A percentile compares a stretch with the other conserved stretches of the same genome.
Conservation (phyloP, 2,888 invertebrate genomes). For the Peribatodes rhomboidaria region DNA sequence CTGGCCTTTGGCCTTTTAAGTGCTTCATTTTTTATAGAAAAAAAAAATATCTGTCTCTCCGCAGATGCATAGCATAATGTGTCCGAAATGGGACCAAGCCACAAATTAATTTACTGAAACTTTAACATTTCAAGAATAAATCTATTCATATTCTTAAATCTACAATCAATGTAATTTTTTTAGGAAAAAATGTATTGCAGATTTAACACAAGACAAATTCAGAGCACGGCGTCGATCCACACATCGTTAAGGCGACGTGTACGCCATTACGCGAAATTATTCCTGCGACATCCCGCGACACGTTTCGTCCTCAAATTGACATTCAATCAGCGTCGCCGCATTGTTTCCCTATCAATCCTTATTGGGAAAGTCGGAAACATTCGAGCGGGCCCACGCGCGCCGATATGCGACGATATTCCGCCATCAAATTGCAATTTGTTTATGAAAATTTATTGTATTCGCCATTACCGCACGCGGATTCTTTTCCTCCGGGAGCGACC, state of each 20-base stretch:
- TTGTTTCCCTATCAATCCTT: conserved; percentile 86
- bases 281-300: conserved; percentile 63
- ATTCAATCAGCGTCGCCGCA: conserved; percentile 85
- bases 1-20: conserved; percentile 48
- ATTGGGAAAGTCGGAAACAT: conserved; percentile 64
- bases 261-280: conserved; percentile 76
- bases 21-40: not conserved
- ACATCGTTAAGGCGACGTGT: conserved; percentile 79
- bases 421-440: conserved; percentile 87
- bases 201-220: conserved; percentile 37
- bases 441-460: conserved; percentile 87
- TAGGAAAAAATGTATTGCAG: conserved; percentile 32
- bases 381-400: conserved; percentile 73
- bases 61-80: too few species aligned
- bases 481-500: conserved; percentile 84
- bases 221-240: conserved; percentile 56
- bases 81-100: too few species aligned
- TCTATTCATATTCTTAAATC: not conserved
- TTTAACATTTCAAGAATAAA: not conserved
- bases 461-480: conserved; percentile 82
- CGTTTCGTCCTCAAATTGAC: conserved; percentile 74
- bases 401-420: conserved; percentile 77
- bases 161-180: conserved; percentile 13
- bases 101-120: too few species aligned
- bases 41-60: not conserved